A percentile compares a stretch with the other conserved stretches of the same genome.
Evolutionary conservation across 2,113 vertebrate genomes (phyloP).

Genomic region (Sorex araneus): DNA sequence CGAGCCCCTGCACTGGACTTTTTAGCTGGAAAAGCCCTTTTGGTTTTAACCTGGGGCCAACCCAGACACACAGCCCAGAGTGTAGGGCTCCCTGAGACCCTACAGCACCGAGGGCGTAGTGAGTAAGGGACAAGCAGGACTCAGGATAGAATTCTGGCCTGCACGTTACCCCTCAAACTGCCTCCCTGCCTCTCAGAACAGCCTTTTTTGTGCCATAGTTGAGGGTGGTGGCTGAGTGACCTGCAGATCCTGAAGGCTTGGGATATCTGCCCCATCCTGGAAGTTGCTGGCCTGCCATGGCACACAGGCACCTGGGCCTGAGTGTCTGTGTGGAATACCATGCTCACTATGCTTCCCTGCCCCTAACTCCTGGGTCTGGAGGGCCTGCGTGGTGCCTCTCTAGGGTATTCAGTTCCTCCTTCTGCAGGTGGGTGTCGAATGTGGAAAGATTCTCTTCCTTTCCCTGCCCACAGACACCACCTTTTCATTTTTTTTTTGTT

Average conservation of each 20-base stretch:
- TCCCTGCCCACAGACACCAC: background rate
- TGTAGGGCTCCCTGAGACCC: no score
- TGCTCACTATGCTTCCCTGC: background rate
- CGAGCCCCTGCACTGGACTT: no score
- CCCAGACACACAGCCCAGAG: no score
- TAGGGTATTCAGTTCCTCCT: constrained; percentile 1
- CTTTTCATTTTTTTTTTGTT: background rate
- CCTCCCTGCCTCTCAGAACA: background rate
- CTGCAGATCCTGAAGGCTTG: background rate
- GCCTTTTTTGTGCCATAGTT: background rate
- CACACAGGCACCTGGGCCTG: background rate
- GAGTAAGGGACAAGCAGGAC: no score
- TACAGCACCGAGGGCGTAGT: no score
- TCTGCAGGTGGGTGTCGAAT: background rate
- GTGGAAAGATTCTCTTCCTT: constrained; percentile 26
- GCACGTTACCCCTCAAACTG: background rate
- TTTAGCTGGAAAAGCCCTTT: no score
- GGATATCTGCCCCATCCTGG: background rate
- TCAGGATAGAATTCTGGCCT: background rate
- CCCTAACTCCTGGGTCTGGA: background rate
- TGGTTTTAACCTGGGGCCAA: no score
- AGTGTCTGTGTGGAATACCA: background rate
- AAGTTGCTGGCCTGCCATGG: background rate
- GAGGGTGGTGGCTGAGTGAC: background rate
- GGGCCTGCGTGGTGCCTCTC: background rate